Evolutionary conservation across 2,888 invertebrate species (phyloP), one percentile per base, ranked within the genome.

Genomic region (Xylophagus ater): DNA sequence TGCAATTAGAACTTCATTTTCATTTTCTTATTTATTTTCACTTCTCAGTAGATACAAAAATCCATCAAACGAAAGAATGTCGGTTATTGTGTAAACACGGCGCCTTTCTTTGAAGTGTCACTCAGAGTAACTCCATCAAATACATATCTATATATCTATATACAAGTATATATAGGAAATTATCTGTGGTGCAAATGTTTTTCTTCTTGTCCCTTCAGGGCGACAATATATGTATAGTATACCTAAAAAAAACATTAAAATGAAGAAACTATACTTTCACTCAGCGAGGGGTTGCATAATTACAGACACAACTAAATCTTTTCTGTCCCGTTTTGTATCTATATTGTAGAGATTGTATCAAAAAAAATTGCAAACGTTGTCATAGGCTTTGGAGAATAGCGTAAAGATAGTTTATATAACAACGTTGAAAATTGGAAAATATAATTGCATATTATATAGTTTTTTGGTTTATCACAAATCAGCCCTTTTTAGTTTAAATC

Each of bases 1-100:
- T 34, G 34, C 40, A 34, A 40, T 40, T 40, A 40, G 34, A 40
- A 40, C 28, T 40, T 29, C 34, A 40, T 34, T 40, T 34, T 34
- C 40, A 29, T 30, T 26, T 23, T 23, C 7, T 6, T 23, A 9
- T 10, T 23, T n/a, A n/a, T n/a, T n/a, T n/a, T n/a, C n/a, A n/a
- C n/a, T n/a, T n/a, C n/a, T n/a, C n/a, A n/a, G n/a, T n/a, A n/a
- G n/a, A n/a, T n/a, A n/a, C n/a, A n/a, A n/a, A n/a, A n/a, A n/a
- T n/a, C n/a, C n/a, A n/a, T n/a, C n/a, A n/a, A n/a, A n/a, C n/a
- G n/a, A n/a, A n/a, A n/a, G n/a, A n/a, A n/a, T n/a, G n/a, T n/a
- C n/a, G n/a, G n/a, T 31, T 20, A 32, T 23, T 39, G 26, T 23
- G 34, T 29, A 40, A 40, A 40, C 30, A 40, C 13, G 15, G 34